Conservation (phyloP, 2,113 vertebrate genomes). For the Larimichthys polyactis region DNA sequence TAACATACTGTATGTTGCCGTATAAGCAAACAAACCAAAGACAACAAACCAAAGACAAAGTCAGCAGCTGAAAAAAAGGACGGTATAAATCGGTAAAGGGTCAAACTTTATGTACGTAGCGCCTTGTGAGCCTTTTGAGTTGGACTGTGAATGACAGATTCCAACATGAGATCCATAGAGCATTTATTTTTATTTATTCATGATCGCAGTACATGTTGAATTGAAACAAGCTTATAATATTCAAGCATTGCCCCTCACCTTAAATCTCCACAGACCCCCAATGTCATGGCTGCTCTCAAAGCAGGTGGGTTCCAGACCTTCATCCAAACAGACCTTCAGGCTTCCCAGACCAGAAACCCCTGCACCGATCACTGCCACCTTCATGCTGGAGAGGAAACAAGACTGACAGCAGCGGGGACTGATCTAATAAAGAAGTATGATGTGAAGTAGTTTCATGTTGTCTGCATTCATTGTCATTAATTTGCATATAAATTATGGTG, state of each 20-base stretch:
- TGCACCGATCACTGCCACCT: conserved; percentile 85
- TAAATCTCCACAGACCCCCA: conserved; percentile 88
- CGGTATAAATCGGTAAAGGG: too few relatives aligned
- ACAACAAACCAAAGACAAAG: too few relatives aligned
- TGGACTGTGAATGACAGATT: too few relatives aligned
- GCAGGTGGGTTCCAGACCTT: conserved; percentile 88
- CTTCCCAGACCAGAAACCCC: conserved; percentile 84
- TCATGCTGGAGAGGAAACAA: conserved; percentile 46
- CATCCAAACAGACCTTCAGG: conserved; percentile 88
- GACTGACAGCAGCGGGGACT: not conserved
- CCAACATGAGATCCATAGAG: not conserved
- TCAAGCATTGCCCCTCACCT: conserved; percentile 59
- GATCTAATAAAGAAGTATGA: not conserved
- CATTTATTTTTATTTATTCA: too few relatives aligned
- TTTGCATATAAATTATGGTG: too few relatives aligned
- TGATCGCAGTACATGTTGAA: too few relatives aligned
- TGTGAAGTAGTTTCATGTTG: not conserved
- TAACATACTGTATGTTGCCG: too few relatives aligned
- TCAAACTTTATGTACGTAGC: too few relatives aligned
- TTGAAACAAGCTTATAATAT: not conserved
- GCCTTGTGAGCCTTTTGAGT: too few relatives aligned
- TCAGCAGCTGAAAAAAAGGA: too few relatives aligned
- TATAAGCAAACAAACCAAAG: too few relatives aligned
- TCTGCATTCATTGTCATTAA: too few relatives aligned
- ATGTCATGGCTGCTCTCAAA: conserved; percentile 87